Percentiles rank a stretch among this genome's conserved stretches.
phyloP scores from a whole-genome alignment of 2,797 vertebrate genomes.

The Cetoscarus ocellatus region DNA sequence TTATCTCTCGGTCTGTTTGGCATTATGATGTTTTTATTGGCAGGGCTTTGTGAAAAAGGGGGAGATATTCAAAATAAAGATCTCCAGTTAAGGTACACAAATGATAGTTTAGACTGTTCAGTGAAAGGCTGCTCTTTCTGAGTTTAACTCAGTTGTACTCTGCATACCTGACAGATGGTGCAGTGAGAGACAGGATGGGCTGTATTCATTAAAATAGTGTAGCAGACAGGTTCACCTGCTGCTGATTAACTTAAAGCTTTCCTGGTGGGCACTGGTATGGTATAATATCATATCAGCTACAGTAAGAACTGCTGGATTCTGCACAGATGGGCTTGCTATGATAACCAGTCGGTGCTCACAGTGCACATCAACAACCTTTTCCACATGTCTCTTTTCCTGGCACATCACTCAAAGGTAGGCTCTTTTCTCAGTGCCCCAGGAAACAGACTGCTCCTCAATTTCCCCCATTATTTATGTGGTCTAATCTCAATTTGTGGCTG shows the following conservation, averaged over 20 bases:
- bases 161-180: conserved; percentile 75
- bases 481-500: conserved; percentile 79
- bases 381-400: conserved; percentile 31
- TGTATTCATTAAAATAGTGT: conserved; percentile 71
- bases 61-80: conserved; percentile 54
- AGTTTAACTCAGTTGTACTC: conserved; percentile 62
- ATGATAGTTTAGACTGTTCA: conserved; percentile 22
- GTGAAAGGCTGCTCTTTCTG: conserved; percentile 40
- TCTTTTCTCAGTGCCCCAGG: conserved; percentile 37
- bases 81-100: conserved; percentile 29
- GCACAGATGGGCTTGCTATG: conserved; percentile 68
- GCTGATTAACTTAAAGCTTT: conserved; percentile 75
- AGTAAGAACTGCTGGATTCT: conserved; percentile 44
- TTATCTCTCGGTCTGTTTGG: conserved; percentile 51
- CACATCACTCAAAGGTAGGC: conserved; percentile 39
- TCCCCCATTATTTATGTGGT: conserved; percentile 73
- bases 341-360: conserved; percentile 48
- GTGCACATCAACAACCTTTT: conserved; percentile 51
- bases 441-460: conserved; percentile 54
- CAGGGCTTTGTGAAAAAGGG: conserved; percentile 41
- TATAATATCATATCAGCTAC: conserved; percentile 54
- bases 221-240: conserved; percentile 64
- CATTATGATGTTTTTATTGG: conserved; percentile 68
- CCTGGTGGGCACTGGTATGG: conserved; percentile 57
- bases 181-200: conserved; percentile 60